phyloP scores from a whole-genome alignment of 2,797 vertebrate species.

The Microchirus variegatus region DNA sequence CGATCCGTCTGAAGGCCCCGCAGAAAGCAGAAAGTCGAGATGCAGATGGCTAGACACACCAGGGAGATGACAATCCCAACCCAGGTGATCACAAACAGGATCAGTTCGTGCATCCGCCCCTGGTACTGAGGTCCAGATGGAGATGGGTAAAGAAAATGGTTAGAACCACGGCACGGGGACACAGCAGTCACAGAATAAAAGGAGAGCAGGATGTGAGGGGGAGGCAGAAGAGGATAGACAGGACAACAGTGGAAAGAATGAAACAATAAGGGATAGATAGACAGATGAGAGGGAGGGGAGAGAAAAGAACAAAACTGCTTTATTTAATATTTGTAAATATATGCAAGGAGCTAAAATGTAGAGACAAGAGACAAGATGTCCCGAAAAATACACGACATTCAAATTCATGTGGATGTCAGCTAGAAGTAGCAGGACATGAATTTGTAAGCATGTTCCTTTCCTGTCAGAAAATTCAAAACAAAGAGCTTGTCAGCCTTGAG shows the following conservation, averaged over 20 bases:
- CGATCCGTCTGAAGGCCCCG: conserved; percentile 93
- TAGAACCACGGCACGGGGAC: neutral
- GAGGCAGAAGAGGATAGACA: conserved; percentile 28
- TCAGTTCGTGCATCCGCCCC: conserved; percentile 89
- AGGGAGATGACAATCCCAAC: conserved; percentile 94
- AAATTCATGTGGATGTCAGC: conserved; percentile 81
- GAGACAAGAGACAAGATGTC: conserved; percentile 76
- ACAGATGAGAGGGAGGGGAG: conserved; percentile 41
- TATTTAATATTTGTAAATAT: conserved; percentile 81
- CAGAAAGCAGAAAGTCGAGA: conserved; percentile 96
- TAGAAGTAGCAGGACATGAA: conserved; percentile 72
- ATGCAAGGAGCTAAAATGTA: conserved; percentile 75
- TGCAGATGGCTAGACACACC: conserved; percentile 94
- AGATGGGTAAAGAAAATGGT: conserved; percentile 1
- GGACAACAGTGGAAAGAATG: conserved; percentile 18
- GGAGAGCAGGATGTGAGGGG: conserved; percentile 49
- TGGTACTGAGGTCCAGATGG: conserved; percentile 79
- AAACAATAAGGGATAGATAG: conserved; percentile 51
- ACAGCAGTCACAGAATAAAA: conserved; percentile 19
- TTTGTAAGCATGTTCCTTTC: conserved; percentile 69
- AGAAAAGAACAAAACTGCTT: conserved; percentile 64
- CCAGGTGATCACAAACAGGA: conserved; percentile 95
- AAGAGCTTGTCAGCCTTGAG: conserved; percentile 74
- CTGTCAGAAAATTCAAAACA: conserved; percentile 73
- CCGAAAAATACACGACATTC: conserved; percentile 75